A percentile compares a stretch with the other conserved stretches of the same genome.
phyloP scores from a whole-genome alignment of 1,140 invertebrate genomes.

The Bombus soroeensis region DNA sequence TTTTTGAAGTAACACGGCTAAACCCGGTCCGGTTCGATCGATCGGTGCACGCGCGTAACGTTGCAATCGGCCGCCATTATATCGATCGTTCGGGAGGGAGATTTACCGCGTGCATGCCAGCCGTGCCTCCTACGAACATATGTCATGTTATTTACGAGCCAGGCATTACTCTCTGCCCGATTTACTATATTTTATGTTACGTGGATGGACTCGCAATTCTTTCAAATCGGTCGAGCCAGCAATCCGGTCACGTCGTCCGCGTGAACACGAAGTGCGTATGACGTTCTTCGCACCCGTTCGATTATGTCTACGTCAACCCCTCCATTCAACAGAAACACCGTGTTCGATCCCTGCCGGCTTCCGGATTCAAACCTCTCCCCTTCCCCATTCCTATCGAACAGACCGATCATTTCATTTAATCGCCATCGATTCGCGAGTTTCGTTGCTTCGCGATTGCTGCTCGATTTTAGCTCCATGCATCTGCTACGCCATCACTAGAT shows the following conservation, averaged over 20 bases:
- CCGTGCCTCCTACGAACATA: conserved; percentile 77
- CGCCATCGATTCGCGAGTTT: too few relatives aligned
- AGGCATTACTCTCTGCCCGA: conserved; percentile 79
- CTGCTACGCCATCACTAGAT: too few relatives aligned
- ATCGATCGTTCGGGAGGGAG: conserved; percentile 73
- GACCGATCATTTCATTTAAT: background rate
- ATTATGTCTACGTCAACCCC: conserved; percentile 5
- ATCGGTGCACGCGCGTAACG: conserved; percentile 59
- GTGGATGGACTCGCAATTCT: conserved; percentile 76
- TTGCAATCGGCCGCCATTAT: conserved; percentile 67
- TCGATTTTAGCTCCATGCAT: too few relatives aligned
- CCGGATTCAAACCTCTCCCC: too few relatives aligned
- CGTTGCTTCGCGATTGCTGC: too few relatives aligned
- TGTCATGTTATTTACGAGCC: conserved; percentile 81
- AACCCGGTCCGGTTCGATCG: conserved; percentile 39
- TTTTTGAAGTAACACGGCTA: conserved; percentile 39
- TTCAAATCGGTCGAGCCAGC: conserved; percentile 62
- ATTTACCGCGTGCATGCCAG: conserved; percentile 78
- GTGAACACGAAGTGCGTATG: conserved; percentile 28
- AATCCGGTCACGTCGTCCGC: conserved; percentile 58
- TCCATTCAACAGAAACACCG: background rate
- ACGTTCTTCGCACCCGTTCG: conserved; percentile 21
- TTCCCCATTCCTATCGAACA: background rate
- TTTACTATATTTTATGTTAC: conserved; percentile 79
- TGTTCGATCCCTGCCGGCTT: background rate